A percentile compares a stretch with the other conserved stretches of the same genome.
Conservation (phyloP, 2,888 invertebrate species). For the Drosophila quinaria region DNA sequence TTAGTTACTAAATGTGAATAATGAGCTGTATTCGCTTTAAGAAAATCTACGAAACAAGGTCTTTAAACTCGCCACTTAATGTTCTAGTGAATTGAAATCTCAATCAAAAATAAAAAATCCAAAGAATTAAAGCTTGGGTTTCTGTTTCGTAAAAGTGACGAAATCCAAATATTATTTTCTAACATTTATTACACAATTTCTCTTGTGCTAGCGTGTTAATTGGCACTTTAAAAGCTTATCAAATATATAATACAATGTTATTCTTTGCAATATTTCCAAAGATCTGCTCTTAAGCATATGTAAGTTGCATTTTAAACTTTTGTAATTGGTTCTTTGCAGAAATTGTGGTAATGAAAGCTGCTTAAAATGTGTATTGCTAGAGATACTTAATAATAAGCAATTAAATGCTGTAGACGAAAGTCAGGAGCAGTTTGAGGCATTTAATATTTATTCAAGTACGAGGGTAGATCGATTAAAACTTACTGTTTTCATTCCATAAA, state of each 20-base stretch:
- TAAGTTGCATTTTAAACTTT: background rate
- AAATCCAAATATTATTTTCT: too few relatives aligned
- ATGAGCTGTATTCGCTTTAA: conserved; percentile 43
- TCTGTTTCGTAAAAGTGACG: too few relatives aligned
- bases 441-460: background rate
- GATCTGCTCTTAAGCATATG: background rate
- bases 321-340: background rate
- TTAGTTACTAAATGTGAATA: conserved; percentile 55
- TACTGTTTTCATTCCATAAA: background rate
- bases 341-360: conserved; percentile 1
- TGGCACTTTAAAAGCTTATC: background rate
- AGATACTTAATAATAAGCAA: background rate
- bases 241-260: background rate
- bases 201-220: background rate
- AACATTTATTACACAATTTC: too few relatives aligned
- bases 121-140: too few relatives aligned
- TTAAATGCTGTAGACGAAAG: background rate
- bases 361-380: conserved; percentile 10
- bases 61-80: conserved; percentile 17
- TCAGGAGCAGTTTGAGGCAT: background rate
- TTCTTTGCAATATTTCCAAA: background rate
- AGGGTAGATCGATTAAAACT: background rate
- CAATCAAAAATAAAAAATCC: too few relatives aligned
- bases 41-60: conserved; percentile 14
- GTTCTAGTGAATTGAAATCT: background rate